Evolutionary conservation across 2,797 vertebrate genomes (phyloP).

Genomic region (Spea hammondii): DNA sequence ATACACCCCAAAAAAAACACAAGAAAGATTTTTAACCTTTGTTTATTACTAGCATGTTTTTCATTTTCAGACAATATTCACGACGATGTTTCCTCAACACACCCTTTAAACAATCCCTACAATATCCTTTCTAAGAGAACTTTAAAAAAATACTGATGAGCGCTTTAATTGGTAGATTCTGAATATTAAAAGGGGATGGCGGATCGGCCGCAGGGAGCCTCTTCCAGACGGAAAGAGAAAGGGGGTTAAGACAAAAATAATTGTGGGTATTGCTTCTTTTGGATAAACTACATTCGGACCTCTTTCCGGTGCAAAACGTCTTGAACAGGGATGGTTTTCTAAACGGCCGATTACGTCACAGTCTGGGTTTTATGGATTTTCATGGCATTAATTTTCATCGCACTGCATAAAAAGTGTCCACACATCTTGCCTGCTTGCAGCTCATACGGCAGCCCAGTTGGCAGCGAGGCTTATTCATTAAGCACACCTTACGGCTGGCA

Average conservation of each 20-base stretch:
- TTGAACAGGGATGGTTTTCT: background rate
- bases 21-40: slow-evolving; percentile 14
- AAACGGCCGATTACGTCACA: background rate
- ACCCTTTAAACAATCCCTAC: slow-evolving; percentile 15
- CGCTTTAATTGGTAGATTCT: background rate
- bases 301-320: background rate
- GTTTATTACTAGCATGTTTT: slow-evolving; percentile 39
- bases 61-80: slow-evolving; percentile 19
- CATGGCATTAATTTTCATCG: slow-evolving; percentile 25
- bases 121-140: slow-evolving; percentile 10
- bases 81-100: slow-evolving; percentile 18
- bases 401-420: slow-evolving; percentile 41
- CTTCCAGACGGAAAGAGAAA: background rate
- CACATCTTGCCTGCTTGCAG: slow-evolving; percentile 20
- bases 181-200: background rate
- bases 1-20: background rate
- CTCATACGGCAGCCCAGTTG: slow-evolving; percentile 21
- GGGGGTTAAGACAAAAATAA: too few relatives aligned
- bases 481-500: slow-evolving; percentile 23
- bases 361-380: slow-evolving; percentile 7
- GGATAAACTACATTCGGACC: background rate
- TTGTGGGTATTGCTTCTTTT: background rate
- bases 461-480: background rate
- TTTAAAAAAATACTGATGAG: slow-evolving; percentile 34
- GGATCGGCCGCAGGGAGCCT: background rate